Percentiles rank a stretch among this genome's conserved stretches.
These are phyloP conservation scores for Tinea trinotella DNA, from an alignment of 2,888 invertebrate genomes.

Conservation along the genomic window DNA sequence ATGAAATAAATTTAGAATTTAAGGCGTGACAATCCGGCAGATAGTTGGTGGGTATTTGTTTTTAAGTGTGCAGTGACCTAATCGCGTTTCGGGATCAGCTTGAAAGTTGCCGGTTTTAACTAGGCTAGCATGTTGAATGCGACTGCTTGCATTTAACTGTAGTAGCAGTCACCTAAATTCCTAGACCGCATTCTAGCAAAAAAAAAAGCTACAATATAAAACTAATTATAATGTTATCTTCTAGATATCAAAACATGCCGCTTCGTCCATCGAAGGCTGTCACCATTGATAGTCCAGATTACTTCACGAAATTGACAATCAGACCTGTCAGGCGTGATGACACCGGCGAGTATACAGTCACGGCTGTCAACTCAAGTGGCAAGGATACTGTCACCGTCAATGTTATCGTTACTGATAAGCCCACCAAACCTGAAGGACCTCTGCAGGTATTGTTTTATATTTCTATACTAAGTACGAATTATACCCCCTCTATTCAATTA, in stretches of 20 bases:
- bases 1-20: too few relatives aligned
- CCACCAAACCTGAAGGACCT: slow-evolving; percentile 90
- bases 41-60: too few relatives aligned
- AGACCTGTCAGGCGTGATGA: slow-evolving; percentile 85
- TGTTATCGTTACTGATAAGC: slow-evolving; percentile 90
- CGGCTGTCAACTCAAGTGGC: slow-evolving; percentile 89
- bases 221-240: neutral
- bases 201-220: slow-evolving; percentile 19
- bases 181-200: neutral
- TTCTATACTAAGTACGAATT: too few relatives aligned
- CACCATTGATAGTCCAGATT: slow-evolving; percentile 86
- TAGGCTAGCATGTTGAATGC: too few relatives aligned
- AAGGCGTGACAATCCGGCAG: too few relatives aligned
- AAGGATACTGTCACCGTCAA: slow-evolving; percentile 87
- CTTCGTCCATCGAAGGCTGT: slow-evolving; percentile 79
- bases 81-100: too few relatives aligned
- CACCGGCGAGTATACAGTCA: slow-evolving; percentile 89
- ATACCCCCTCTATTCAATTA: too few relatives aligned
- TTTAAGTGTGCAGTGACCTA: too few relatives aligned
- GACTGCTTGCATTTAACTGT: too few relatives aligned
- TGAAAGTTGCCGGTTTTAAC: too few relatives aligned
- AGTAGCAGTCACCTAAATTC: too few relatives aligned
- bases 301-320: slow-evolving; percentile 89
- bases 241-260: slow-evolving; percentile 83
- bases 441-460: slow-evolving; percentile 82